Evolutionary conservation across 2,888 invertebrate genomes (phyloP).

Genomic region (Agrochola litura): DNA sequence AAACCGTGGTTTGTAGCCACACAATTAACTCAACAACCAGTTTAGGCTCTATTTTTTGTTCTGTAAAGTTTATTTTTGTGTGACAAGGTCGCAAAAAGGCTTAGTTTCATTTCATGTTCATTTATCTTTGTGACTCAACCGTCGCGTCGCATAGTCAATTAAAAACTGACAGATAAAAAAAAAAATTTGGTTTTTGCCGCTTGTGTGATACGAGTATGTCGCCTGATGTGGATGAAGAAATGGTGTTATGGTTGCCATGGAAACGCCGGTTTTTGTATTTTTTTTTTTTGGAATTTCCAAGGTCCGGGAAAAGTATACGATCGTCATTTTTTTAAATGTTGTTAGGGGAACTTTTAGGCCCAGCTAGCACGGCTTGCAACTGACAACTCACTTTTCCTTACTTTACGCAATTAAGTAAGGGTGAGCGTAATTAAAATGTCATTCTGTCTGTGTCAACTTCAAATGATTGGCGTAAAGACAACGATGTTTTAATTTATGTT

Average conservation of each 20-base stretch:
- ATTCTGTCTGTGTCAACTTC: slow-evolving; percentile 49
- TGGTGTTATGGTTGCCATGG: slow-evolving; percentile 44
- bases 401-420: slow-evolving; percentile 26
- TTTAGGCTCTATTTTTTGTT: slow-evolving; percentile 57
- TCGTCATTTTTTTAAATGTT: slow-evolving; percentile 1
- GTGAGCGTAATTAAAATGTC: slow-evolving; percentile 62
- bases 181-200: slow-evolving; percentile 54
- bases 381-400: slow-evolving; percentile 39
- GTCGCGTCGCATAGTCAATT: slow-evolving; percentile 69
- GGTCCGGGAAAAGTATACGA: not conserved
- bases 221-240: slow-evolving; percentile 50
- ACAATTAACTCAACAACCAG: slow-evolving; percentile 63
- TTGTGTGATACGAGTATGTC: slow-evolving; percentile 54
- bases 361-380: slow-evolving; percentile 17
- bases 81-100: slow-evolving; percentile 53
- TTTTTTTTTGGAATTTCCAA: slow-evolving; percentile 5
- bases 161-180: slow-evolving; percentile 64
- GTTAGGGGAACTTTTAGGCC: not conserved
- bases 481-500: slow-evolving; percentile 35
- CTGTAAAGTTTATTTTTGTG: slow-evolving; percentile 60
- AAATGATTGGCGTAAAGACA: slow-evolving; percentile 43
- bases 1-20: slow-evolving; percentile 61
- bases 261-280: slow-evolving; percentile 10
- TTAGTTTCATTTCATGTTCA: slow-evolving; percentile 68
- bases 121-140: slow-evolving; percentile 71